A percentile compares a stretch with the other conserved stretches of the same genome.
These are phyloP conservation scores for Platynereis dumerilii DNA, from an alignment of 2,888 invertebrate genomes.

Conservation along the genomic window DNA sequence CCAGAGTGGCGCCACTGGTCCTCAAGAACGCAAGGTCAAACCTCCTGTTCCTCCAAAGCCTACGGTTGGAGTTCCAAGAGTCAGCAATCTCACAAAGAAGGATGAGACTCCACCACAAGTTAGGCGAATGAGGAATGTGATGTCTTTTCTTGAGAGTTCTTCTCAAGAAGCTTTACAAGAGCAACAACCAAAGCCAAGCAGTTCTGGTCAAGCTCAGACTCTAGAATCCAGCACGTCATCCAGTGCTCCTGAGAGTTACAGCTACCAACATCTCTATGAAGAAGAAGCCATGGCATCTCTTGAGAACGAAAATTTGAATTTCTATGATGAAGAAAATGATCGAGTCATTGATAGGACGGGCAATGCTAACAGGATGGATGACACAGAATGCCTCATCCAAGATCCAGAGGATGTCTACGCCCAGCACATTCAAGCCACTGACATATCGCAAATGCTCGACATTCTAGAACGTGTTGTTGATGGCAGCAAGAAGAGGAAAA, in stretches of 20 bases:
- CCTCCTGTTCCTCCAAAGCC: too few relatives aligned
- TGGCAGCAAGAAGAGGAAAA: neutral
- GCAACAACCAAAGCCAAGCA: too few relatives aligned
- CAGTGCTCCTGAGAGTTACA: neutral
- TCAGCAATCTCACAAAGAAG: too few relatives aligned
- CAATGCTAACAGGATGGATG: neutral
- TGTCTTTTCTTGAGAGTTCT: too few relatives aligned
- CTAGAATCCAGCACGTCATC: neutral
- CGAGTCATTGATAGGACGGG: neutral
- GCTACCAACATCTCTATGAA: slow-evolving; percentile 5
- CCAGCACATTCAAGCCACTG: neutral
- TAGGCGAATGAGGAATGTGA: too few relatives aligned
- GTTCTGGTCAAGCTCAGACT: neutral
- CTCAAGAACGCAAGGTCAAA: too few relatives aligned
- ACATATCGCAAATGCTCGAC: too few relatives aligned
- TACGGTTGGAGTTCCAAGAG: too few relatives aligned
- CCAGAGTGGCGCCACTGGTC: too few relatives aligned
- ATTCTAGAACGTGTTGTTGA: neutral
- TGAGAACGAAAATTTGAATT: neutral
- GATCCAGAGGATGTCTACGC: neutral
- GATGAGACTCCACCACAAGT: too few relatives aligned
- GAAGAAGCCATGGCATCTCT: neutral
- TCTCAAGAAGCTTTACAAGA: too few relatives aligned
- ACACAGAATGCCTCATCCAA: neutral
- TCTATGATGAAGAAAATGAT: neutral